A percentile compares a stretch with the other conserved stretches of the same genome.
Evolutionary conservation across 1,140 invertebrate genomes (phyloP).

Genomic region (Bombus sibiricus): DNA sequence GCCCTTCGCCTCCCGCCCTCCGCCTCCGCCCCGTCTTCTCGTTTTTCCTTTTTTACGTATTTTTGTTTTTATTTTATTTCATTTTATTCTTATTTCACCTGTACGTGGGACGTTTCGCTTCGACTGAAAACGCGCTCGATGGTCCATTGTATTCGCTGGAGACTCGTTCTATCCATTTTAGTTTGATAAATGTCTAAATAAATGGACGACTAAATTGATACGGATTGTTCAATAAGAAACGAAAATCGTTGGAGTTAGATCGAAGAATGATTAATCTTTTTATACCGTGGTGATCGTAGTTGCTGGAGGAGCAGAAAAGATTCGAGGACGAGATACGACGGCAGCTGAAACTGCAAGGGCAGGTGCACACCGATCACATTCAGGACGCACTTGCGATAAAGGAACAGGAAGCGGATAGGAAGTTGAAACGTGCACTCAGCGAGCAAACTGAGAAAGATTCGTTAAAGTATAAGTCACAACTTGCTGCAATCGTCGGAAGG

Average conservation of each 20-base stretch:
- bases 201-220: background rate
- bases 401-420: constrained; percentile 87
- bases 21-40: too few species aligned
- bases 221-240: background rate
- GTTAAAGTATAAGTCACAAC: constrained; percentile 88
- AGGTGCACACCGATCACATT: constrained; percentile 92
- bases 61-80: background rate
- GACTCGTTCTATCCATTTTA: background rate
- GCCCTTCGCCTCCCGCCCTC: too few species aligned
- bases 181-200: background rate
- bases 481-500: constrained; percentile 91
- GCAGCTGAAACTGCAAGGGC: constrained; percentile 90
- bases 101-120: background rate
- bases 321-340: constrained; percentile 89
- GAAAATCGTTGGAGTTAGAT: background rate
- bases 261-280: background rate
- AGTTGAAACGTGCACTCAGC: constrained; percentile 86
- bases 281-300: constrained; percentile 78
- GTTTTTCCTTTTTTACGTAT: background rate
- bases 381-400: constrained; percentile 88
- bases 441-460: constrained; percentile 88
- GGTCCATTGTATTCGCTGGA: background rate
- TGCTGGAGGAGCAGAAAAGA: constrained; percentile 85
- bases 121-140: background rate
- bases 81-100: too few species aligned